Percentiles rank a stretch among this genome's conserved stretches.
phyloP scores from a whole-genome alignment of 2,113 vertebrate species.

The Eublepharis macularius region DNA sequence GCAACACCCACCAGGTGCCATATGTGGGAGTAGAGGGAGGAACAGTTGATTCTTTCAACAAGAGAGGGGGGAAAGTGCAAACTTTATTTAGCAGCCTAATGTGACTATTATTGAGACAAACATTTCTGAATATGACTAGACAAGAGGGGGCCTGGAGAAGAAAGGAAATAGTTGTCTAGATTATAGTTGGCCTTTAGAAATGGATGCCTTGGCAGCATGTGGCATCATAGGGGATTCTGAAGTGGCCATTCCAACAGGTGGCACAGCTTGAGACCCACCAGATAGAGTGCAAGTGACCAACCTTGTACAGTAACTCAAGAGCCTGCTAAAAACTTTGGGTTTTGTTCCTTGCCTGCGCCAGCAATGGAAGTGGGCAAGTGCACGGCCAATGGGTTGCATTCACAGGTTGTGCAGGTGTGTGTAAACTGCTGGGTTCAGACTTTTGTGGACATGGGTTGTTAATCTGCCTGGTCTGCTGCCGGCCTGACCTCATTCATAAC shows the following conservation, averaged over 20 bases:
- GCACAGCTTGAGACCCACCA: background rate
- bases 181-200: conserved; percentile 4
- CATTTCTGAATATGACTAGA: background rate
- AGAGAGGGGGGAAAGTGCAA: background rate
- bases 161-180: conserved; percentile 24
- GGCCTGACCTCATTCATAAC: no score
- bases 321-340: background rate
- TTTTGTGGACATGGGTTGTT: no score
- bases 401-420: background rate
- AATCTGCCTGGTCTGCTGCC: no score
- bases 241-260: fast-evolving
- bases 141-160: background rate
- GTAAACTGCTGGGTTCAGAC: background rate
- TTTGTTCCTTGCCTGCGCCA: background rate
- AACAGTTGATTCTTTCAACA: background rate
- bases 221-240: fast-evolving
- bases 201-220: fast-evolving
- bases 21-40: background rate
- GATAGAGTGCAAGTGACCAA: background rate
- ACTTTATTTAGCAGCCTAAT: conserved; percentile 24
- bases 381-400: background rate
- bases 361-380: background rate
- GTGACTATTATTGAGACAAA: background rate
- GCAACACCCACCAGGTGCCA: background rate
- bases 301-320: background rate